Conservation (phyloP, 1,140 invertebrate species). For the Calliphora vicina region DNA sequence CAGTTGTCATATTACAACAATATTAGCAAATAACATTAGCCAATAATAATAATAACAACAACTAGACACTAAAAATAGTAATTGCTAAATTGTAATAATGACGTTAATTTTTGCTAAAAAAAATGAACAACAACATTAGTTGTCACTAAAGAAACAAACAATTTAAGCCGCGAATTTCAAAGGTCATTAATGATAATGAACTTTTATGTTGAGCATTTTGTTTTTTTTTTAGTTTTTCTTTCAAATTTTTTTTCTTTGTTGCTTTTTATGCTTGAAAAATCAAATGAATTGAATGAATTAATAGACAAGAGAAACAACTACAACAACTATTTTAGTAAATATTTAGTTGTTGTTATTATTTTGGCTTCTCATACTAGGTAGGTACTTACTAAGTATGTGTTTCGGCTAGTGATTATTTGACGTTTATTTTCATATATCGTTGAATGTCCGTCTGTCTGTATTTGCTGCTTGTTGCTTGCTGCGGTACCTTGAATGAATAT, state of each 20-base stretch:
- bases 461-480: not conserved
- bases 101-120: conserved; percentile 7
- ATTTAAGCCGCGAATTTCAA: not conserved
- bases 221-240: not conserved
- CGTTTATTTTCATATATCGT: not conserved
- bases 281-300: not conserved
- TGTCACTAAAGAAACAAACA: not conserved
- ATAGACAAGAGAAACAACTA: no score
- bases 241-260: not conserved
- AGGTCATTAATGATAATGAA: conserved; percentile 25
- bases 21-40: no score
- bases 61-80: not conserved
- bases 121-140: no score
- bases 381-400: not conserved
- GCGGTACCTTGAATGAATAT: not conserved
- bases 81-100: not conserved
- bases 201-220: conserved; percentile 9
- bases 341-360: not conserved
- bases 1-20: no score
- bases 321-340: not conserved
- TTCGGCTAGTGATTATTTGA: conserved; percentile 12
- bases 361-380: not conserved
- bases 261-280: conserved; percentile 6
- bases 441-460: no score
- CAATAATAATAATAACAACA: not conserved